Conservation (phyloP, 2,113 vertebrate genomes). For the Eulacestoma nigropectus region DNA sequence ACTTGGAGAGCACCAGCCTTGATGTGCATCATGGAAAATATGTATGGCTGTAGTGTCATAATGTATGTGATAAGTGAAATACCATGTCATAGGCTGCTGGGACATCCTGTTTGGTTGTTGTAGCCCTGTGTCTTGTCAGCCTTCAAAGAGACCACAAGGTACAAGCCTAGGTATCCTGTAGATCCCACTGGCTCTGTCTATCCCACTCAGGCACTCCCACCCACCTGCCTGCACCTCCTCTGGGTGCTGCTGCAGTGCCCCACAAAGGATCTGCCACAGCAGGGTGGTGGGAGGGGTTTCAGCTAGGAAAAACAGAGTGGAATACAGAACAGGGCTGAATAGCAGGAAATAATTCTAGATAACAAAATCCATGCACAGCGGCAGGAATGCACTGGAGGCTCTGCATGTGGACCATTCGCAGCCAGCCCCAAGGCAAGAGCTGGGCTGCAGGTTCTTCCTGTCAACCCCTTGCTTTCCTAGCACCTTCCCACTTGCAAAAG, state of each 20-base stretch:
- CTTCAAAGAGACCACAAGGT: neutral
- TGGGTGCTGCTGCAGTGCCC: neutral
- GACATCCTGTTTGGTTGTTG: neutral
- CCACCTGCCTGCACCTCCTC: neutral
- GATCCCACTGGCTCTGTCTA: neutral
- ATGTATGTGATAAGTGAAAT: neutral
- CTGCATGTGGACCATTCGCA: accelerated
- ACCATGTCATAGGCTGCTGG: neutral
- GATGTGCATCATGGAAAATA: neutral
- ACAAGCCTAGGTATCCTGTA: neutral
- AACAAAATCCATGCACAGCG: neutral
- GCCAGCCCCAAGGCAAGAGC: neutral
- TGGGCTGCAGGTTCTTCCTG: neutral
- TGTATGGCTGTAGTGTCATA: neutral
- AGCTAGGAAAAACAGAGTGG: neutral
- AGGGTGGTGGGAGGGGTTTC: neutral
- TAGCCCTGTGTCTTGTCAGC: neutral
- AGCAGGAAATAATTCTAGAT: slow-evolving; percentile 38
- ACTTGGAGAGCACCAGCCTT: neutral
- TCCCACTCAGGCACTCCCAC: neutral
- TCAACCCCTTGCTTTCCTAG: neutral
- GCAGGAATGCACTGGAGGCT: neutral
- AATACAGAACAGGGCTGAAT: neutral
- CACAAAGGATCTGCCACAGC: neutral
- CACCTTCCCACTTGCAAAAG: neutral